Evolutionary conservation across 1,140 invertebrate species (phyloP).

Genomic region (silkworm (Bombyx mori)): ASM3026992v2 NC_085129.1:16671501-16672000

Average conservation of each 20-base stretch:
- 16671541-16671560: conserved; percentile 27
- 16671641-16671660: neutral
- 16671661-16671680: neutral
- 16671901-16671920: conserved; percentile 6
- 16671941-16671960: conserved; percentile 24
- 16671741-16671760: conserved; percentile 8
- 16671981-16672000: conserved; percentile 18
- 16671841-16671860: conserved; percentile 2
- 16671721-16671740: neutral
- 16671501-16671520: conserved; percentile 16
- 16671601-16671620: no score
- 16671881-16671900: conserved; percentile 1
- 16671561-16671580: conserved; percentile 19
- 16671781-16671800: no score
- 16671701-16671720: no score
- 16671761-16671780: no score
- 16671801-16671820: no score
- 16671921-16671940: conserved; percentile 20
- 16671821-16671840: neutral
- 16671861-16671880: conserved; percentile 9
- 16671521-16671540: conserved; percentile 24
- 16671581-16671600: conserved; percentile 8
- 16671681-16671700: neutral
- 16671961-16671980: conserved; percentile 27
- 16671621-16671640: neutral